Base-by-base conservation (phyloP, 2,113 vertebrate species). In the Anguilla japonica region DNA sequence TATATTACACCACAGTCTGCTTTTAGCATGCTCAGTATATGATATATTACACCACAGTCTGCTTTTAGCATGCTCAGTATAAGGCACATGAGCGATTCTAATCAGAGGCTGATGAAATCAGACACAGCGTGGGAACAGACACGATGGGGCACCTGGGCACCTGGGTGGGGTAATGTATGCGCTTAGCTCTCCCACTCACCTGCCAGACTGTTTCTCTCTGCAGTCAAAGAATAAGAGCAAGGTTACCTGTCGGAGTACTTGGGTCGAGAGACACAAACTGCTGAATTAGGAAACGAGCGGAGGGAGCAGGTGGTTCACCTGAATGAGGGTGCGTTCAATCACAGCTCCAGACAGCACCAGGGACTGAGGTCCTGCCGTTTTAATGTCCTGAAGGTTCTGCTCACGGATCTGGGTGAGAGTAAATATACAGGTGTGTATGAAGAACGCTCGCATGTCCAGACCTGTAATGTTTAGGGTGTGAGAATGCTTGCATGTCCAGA, bases 351-450 rank as follows among this genome's bases (percentile, higher is more conserved):
- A 96, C 91, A 99, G 94, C 90, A 99, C 96, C 95, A 98, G 98
- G 41, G 98, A 99, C 91, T 99, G 98, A 80, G 98, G 98, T 0
- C 98, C 98, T 0, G 98, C 98, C 0, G 98, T 99, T 94, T 98
- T 99, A 88, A 99, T 97, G 90, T 99, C 98, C 90, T 99, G 98
- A 83, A 99, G 93, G 90, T 99, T 99, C 94, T 99, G 98, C 91
- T 99, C 98, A 83, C 98, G 96, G 89, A 99, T 99, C 98, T 99
- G 88, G 1, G 86, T 14, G 34, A 34, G 34, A 34, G 34, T 34
- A 34, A 34, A 34, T 34, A 34, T 34, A 34, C 34, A 34, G 34
- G 34, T 34, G 34, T 34, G 34, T 34, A 34, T 34, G 34, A 34
- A 34, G 34, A 34, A 34, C 1, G 34, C 34, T 34, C 34, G 34